Evolutionary conservation across 2,797 vertebrate genomes (phyloP).

Genomic region (Gambusia yucatana): DNA sequence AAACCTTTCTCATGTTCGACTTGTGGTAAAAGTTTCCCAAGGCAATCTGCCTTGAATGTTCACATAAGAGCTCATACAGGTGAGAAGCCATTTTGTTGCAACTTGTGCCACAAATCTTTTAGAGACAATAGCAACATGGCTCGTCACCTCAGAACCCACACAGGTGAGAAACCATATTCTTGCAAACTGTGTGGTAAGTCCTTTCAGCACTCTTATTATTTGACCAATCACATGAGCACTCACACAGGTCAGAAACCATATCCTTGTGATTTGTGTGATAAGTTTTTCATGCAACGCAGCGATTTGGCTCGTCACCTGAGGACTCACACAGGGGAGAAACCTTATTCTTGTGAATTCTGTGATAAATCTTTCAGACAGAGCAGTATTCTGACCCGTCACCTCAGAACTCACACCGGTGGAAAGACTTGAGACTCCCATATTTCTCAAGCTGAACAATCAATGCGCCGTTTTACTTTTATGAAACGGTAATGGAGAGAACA

Average conservation of each 20-base stretch:
- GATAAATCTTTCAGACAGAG: background rate
- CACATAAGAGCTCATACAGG: background rate
- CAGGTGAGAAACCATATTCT: background rate
- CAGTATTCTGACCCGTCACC: background rate
- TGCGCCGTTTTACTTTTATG: too few relatives aligned
- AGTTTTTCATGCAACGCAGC: background rate
- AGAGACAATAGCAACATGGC: background rate
- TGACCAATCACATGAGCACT: background rate
- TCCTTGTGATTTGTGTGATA: background rate
- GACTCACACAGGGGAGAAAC: background rate
- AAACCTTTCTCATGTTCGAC: background rate
- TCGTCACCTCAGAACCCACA: background rate
- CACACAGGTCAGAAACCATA: background rate
- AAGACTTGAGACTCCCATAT: background rate
- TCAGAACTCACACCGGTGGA: background rate
- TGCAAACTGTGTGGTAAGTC: background rate
- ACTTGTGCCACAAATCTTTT: background rate
- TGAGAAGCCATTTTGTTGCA: background rate
- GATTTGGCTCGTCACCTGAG: background rate
- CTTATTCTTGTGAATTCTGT: background rate
- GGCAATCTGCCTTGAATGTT: background rate
- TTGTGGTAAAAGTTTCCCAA: background rate
- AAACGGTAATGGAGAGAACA: too few relatives aligned
- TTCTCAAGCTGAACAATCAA: too few relatives aligned
- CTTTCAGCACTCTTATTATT: slow-evolving; percentile 1